Percentiles rank a stretch among this genome's conserved stretches.
Conservation (phyloP, 2,888 invertebrate genomes). For the Timema podura region DNA sequence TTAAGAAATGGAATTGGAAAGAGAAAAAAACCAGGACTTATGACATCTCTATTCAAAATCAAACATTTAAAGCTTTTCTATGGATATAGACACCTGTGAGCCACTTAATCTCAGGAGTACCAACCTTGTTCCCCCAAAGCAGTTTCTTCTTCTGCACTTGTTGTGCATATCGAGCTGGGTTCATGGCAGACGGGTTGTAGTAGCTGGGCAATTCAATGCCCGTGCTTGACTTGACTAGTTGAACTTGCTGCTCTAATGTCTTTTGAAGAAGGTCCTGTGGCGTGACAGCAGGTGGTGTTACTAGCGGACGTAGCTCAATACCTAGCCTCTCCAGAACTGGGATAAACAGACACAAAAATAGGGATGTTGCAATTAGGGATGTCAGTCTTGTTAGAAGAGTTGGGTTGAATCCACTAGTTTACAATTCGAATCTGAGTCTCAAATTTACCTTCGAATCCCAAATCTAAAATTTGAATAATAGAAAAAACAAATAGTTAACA, state of each 20-base stretch:
- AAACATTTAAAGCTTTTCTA: conserved; percentile 6
- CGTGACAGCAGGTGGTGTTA: conserved; percentile 52
- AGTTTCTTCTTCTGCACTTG: conserved; percentile 89
- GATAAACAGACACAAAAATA: neutral
- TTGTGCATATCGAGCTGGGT: conserved; percentile 77
- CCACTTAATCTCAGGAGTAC: neutral
- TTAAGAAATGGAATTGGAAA: neutral
- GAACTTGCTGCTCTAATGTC: conserved; percentile 46
- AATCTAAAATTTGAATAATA: no score
- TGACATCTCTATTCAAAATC: neutral
- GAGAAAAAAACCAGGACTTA: neutral
- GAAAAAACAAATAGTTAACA: no score
- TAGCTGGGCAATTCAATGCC: conserved; percentile 60
- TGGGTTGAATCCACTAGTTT: no score
- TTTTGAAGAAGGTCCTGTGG: conserved; percentile 53
- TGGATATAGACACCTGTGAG: conserved; percentile 1
- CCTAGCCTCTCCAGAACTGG: conserved; percentile 38
- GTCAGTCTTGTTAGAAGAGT: no score
- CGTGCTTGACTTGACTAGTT: conserved; percentile 42
- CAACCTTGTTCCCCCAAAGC: conserved; percentile 79
- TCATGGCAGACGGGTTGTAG: conserved; percentile 71
- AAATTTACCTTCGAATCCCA: no score
- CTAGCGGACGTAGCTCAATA: conserved; percentile 40
- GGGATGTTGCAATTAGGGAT: no score
- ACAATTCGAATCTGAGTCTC: no score